Conservation (phyloP, 1,140 invertebrate species). For the Anastrepha obliqua region DNA sequence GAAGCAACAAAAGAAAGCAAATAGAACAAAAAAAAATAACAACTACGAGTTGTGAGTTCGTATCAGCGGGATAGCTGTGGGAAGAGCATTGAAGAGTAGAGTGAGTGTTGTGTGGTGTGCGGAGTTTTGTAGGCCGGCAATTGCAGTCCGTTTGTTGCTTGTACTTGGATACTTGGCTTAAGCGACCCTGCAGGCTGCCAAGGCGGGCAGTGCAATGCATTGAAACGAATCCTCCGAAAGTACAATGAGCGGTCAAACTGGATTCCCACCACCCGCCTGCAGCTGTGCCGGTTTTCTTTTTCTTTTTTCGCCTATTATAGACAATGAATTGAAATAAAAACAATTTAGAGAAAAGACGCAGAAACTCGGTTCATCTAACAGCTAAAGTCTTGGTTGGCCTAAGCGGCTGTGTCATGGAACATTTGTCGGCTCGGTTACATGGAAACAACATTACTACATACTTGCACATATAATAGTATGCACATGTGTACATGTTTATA, state of each 20-base stretch:
- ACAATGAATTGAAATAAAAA: background rate
- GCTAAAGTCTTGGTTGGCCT: background rate
- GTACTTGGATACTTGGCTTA: background rate
- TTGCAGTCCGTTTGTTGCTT: background rate
- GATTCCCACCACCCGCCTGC: conserved; percentile 25
- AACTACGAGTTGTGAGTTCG: conserved; percentile 16
- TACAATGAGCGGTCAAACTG: conserved; percentile 25
- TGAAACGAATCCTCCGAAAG: background rate
- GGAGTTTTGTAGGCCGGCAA: background rate
- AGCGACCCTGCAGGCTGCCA: background rate
- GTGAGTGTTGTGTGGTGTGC: background rate
- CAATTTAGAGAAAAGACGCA: background rate
- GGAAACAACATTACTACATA: background rate
- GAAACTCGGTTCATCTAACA: background rate
- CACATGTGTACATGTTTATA: background rate
- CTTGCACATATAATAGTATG: background rate
- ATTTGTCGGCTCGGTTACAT: background rate
- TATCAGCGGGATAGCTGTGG: conserved; percentile 24
- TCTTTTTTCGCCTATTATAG: conserved; percentile 14
- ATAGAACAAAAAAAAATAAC: background rate
- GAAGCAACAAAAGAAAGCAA: conserved; percentile 47
- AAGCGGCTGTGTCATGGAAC: background rate
- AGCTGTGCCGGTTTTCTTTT: background rate
- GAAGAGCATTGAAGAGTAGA: background rate
- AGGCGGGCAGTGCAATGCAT: background rate